Evolutionary conservation across 2,888 invertebrate genomes (phyloP).

Genomic region (Protodeltote pygarga): DNA sequence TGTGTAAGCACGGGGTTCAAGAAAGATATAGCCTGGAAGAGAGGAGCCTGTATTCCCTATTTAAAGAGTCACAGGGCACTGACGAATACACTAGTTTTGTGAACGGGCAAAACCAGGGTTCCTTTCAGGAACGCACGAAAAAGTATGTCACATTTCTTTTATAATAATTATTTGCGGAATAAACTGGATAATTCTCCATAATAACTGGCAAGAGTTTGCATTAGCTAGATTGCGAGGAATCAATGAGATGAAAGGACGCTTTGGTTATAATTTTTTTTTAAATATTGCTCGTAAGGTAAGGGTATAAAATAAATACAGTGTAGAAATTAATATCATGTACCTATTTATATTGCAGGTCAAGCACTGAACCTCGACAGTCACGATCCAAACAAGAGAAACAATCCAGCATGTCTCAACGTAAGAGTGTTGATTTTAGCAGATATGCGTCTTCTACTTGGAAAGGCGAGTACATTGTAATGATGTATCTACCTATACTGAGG

Average conservation of each 20-base stretch:
- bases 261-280: too few relatives aligned
- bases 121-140: slow-evolving; percentile 45
- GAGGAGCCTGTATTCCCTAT: slow-evolving; percentile 70
- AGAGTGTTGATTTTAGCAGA: slow-evolving; percentile 64
- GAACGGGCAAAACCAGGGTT: slow-evolving; percentile 49
- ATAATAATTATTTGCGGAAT: too few relatives aligned
- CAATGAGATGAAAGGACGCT: too few relatives aligned
- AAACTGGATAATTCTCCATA: too few relatives aligned
- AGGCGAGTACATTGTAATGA: too few relatives aligned
- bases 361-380: slow-evolving; percentile 24
- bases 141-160: slow-evolving; percentile 29
- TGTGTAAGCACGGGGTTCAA: slow-evolving; percentile 41
- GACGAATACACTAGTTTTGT: slow-evolving; percentile 62
- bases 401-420: slow-evolving; percentile 48
- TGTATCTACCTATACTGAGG: too few relatives aligned
- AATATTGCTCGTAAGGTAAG: too few relatives aligned
- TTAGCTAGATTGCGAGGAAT: too few relatives aligned
- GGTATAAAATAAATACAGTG: too few relatives aligned
- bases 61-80: slow-evolving; percentile 66
- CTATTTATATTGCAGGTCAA: slow-evolving; percentile 39
- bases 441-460: slow-evolving; percentile 63
- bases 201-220: too few relatives aligned
- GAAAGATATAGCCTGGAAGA: slow-evolving; percentile 56
- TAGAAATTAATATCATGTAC: neutral
- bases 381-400: slow-evolving; percentile 40